Evolutionary conservation across 1,140 invertebrate species (phyloP), one percentile per base, ranked within the genome.

Genomic region (Apis dorsata): DNA sequence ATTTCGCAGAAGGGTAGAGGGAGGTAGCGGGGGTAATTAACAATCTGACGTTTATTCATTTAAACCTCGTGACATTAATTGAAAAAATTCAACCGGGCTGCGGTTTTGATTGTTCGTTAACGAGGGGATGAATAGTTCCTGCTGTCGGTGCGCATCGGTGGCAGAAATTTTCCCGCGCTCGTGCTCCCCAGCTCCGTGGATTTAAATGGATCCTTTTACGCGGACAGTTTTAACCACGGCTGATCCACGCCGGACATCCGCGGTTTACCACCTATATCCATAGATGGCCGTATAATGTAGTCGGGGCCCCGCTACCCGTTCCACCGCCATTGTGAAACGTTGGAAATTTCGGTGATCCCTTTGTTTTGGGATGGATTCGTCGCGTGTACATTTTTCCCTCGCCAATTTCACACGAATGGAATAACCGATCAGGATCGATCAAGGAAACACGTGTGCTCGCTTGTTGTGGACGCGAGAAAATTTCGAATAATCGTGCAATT

Each of bases 191-290:
- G 63, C 86, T 59, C 63, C 63, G 70, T 88, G 69, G 79, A 85
- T 88, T 88, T 88, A 88, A 88, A 88, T 88, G 87, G 80, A 82
- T 79, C 84, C 86, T 88, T 88, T 88, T 88, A 83, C 86, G 86
- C 75, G 84, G 86, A 69, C 86, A 76, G 59, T 79, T 85, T 88
- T 83, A 85, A 88, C 87, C 87, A 69, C 87, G 69, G 51, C 70
- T 88, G 82, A 88, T 88, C 86, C 86, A 72, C 80, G 73, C 59
- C 79, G 68, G 79, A 81, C 86, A 66, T 88, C 71, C 86, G 87
- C 80, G 87, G 87, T 88, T 88, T 71, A 88, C 86, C 87, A 79
- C 21, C 79, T 83, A 79, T 79, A 84, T 78, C 79, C 77, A 88
- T 88, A 88, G 84, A 79, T 79, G 34, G 66, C 55, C 63, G 69